Evolutionary conservation across 2,113 vertebrate genomes (phyloP).

Genomic region (Tragulus kanchil): DNA sequence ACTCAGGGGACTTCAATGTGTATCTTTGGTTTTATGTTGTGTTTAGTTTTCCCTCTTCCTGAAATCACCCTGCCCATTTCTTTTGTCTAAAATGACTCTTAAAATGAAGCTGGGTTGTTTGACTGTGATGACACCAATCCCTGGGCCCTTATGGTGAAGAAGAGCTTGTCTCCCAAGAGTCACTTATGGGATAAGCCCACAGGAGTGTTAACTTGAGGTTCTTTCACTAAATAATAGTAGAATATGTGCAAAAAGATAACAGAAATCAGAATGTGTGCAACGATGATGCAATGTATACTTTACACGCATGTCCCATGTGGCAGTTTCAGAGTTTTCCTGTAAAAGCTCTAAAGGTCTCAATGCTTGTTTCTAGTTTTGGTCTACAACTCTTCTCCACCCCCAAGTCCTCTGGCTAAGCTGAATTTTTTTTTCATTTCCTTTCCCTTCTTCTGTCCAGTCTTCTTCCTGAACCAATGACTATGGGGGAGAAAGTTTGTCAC

Average conservation of each 20-base stretch:
- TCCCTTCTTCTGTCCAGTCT: neutral
- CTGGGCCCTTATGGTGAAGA: neutral
- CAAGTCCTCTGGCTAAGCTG: neutral
- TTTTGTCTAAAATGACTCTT: slow-evolving; percentile 40
- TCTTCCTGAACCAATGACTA: neutral
- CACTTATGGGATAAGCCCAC: neutral
- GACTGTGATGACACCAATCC: neutral
- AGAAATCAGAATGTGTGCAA: neutral
- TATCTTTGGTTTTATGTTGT: slow-evolving; percentile 9
- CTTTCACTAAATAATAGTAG: neutral
- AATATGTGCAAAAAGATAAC: neutral
- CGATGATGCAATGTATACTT: neutral
- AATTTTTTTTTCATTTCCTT: neutral
- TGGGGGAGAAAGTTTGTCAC: neutral
- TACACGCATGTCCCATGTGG: neutral
- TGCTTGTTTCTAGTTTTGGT: neutral
- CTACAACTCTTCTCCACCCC: fast-evolving
- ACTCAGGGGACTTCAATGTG: neutral
- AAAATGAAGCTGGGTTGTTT: neutral
- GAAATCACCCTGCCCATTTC: neutral
- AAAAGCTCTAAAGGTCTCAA: neutral
- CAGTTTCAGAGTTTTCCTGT: neutral
- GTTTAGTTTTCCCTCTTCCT: slow-evolving; percentile 23
- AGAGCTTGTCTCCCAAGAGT: neutral
- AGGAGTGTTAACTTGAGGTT: neutral